A percentile compares a stretch with the other conserved stretches of the same genome.
Conservation (phyloP, 2,113 vertebrate genomes). For the Ailurus styani region DNA sequence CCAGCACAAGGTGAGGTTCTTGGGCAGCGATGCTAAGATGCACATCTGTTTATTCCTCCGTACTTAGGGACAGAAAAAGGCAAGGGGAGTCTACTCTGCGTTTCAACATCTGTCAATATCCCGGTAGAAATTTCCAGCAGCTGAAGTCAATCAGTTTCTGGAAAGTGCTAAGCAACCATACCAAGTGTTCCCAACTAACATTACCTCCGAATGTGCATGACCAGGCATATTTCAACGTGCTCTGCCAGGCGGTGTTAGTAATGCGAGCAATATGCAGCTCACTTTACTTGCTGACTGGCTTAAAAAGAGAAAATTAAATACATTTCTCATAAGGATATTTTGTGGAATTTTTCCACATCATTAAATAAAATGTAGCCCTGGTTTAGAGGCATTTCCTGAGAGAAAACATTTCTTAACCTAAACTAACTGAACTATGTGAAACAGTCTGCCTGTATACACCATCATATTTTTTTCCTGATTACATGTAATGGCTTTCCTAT, state of each 20-base stretch:
- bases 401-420: conserved; percentile 79
- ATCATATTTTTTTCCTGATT: conserved; percentile 70
- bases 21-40: neutral
- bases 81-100: conserved; percentile 54
- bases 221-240: conserved; percentile 68
- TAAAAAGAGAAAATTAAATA: conserved; percentile 81
- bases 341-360: conserved; percentile 77
- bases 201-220: conserved; percentile 61
- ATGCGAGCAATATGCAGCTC: conserved; percentile 70
- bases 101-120: conserved; percentile 70
- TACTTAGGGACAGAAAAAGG: conserved; percentile 24
- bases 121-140: conserved; percentile 65
- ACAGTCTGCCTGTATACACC: conserved; percentile 56
- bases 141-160: conserved; percentile 72
- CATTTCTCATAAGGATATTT: conserved; percentile 80
- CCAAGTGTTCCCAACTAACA: conserved; percentile 53
- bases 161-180: conserved; percentile 68
- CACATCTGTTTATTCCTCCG: conserved; percentile 50
- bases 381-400: conserved; percentile 78
- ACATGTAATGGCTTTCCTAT: conserved; percentile 64
- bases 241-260: conserved; percentile 66
- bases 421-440: conserved; percentile 71
- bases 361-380: conserved; percentile 79
- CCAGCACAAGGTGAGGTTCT: conserved; percentile 5
- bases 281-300: conserved; percentile 77